Base-by-base conservation (phyloP, 2,797 vertebrate genomes). In the Hafferia zeledoni region DNA sequence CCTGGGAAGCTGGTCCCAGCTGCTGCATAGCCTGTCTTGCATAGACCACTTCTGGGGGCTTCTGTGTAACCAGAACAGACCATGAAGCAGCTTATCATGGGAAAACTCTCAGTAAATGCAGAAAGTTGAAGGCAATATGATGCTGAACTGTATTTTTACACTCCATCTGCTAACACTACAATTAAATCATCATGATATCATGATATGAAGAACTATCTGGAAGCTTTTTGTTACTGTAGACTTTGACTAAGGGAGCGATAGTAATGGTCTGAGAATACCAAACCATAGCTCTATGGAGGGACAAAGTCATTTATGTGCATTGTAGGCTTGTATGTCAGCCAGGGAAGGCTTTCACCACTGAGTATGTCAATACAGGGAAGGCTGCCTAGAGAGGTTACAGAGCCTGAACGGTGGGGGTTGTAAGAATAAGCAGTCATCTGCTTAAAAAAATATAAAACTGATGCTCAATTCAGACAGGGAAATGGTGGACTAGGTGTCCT, bases 31-130 rank as follows among this genome's bases (percentile, higher is more conserved):
- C 11, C 33, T 25, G 11, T 49, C 35, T 46, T 55, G 43, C 24
- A 71, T 39, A 83, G 3, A 39, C 5, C 19, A 27, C 1, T 4
- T 44, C 25, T 74, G 7, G 22, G 30, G 12, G 2, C 15, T 76
- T 92, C 74, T 81, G 35, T 67, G 55, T 24, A 19, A 23, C 31
- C 31, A 76, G 55, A 76, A 6, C 10, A 52, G 64, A n/a, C 9
- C 0, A 0, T 67, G 53, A 43, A 41, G 25, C 24, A 80, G 23
- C 33, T 77, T 0, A 0, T 37, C 20, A 31, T 63, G 20, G 7
- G 8, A 50, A 83, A n/a, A 30, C 28, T 16, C 13, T 69, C 24
- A 28, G 27, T 57, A 71, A 80, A 31, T 81, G 52, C 60, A 60
- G 28, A 44, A 70, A 6, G 17, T 2, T 50, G 44, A 91, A 87